Evolutionary conservation across 2,113 vertebrate genomes (phyloP).

Genomic region (Salvelinus sp.): DNA sequence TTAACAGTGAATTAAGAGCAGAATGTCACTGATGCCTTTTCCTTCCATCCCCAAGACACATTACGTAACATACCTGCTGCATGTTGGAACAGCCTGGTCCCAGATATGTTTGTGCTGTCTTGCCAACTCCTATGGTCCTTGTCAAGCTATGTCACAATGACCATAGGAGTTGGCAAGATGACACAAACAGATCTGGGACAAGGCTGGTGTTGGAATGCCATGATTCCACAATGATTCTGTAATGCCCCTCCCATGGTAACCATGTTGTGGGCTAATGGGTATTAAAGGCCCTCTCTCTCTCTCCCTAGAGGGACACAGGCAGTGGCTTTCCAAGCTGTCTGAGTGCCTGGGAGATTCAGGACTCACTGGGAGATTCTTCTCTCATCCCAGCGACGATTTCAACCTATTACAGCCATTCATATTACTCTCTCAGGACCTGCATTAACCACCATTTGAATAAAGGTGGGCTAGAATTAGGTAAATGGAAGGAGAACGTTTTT

Average conservation of each 20-base stretch:
- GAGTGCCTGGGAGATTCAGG: too few species aligned
- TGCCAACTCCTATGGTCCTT: not conserved
- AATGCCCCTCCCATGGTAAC: not conserved
- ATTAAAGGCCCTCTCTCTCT: not conserved
- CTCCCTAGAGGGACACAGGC: not conserved
- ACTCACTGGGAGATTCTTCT: not conserved
- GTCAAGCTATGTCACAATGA: too few species aligned
- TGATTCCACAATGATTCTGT: slow-evolving; percentile 1
- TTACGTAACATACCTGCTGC: not conserved
- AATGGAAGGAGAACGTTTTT: not conserved
- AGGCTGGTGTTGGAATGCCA: not conserved
- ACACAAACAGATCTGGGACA: too few species aligned
- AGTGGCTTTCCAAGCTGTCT: too few species aligned
- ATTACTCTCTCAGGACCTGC: not conserved
- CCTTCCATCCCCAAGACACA: too few species aligned
- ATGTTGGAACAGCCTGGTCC: not conserved
- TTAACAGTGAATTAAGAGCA: not conserved
- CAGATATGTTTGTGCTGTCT: not conserved
- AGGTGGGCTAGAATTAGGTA: not conserved
- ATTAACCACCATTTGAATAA: not conserved
- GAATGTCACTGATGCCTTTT: not conserved
- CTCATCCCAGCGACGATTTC: not conserved
- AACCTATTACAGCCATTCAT: not conserved
- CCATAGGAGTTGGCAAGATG: too few species aligned
- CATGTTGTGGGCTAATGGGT: not conserved